Base-by-base conservation (phyloP, 2,113 vertebrate genomes). In the Protobothrops mucrosquamatus region DNA sequence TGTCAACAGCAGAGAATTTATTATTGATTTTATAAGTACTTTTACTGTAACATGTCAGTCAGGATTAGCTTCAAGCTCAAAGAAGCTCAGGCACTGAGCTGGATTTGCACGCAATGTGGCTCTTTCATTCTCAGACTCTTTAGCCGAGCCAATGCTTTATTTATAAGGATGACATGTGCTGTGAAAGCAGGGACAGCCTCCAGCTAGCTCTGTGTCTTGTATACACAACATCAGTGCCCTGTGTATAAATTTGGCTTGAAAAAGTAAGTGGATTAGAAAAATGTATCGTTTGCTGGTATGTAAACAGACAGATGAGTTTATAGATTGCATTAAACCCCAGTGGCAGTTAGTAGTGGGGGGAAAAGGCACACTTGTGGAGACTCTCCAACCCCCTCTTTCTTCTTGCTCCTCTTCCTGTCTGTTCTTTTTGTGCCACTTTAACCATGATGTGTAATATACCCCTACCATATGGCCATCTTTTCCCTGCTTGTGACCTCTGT, bases 21-120 rank as follows among this genome's bases (percentile, higher is more conserved):
- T 99, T 99, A 99, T 99, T 99, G 99, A 99, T 99, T 99, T 98
- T 98, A 98, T 99, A 99, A 99, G 98, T 99, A 99, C 98, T 99
- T 99, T 99, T 98, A 98, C 98, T 99, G 98, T 98, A 99, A 99
- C 98, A 98, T 98, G 99, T 99, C 99, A 98, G 97, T 97, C 98
- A 95, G 88, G 90, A 98, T 99, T 98, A 99, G 95, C 96, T 94
- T 99, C 99, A 98, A 97, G 95, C 96, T 97, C 92, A 95, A 97
- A 97, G 96, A 98, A 95, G 98, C 98, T 97, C 97, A 95, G 95
- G 97, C 98, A 97, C 97, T 97, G 97, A 98, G 98, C 97, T 98
- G 98, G 96, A 98, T 98, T 99, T 98, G 98, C 99, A 99, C 98
- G 98, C 98, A 96, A 99, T 98, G 98, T 97, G 97, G 97, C 95